Conservation (phyloP, 2,888 invertebrate genomes). For the Eupithecia centaureata region DNA sequence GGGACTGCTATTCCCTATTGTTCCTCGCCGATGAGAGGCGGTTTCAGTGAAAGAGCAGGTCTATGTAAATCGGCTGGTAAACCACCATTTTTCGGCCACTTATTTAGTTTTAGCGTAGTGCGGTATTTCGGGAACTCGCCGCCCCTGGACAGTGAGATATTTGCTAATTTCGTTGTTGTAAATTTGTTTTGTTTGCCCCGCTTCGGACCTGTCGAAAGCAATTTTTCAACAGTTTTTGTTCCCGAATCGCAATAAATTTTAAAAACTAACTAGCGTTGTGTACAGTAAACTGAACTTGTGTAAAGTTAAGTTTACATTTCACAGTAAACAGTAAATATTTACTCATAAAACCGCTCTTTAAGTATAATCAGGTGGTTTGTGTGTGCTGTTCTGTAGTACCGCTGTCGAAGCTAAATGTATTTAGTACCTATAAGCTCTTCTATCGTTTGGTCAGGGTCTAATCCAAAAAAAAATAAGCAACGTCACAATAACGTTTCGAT, state of each 20-base stretch:
- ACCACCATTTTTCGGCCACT: conserved; percentile 76
- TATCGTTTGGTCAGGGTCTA: too few relatives aligned
- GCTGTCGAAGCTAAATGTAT: too few relatives aligned
- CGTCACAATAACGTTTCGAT: too few relatives aligned
- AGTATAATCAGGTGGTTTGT: not conserved
- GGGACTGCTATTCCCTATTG: conserved; percentile 50
- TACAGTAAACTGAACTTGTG: not conserved
- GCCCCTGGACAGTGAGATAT: conserved; percentile 79
- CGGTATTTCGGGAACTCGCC: conserved; percentile 67
- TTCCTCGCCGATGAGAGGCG: conserved; percentile 27
- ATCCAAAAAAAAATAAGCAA: too few relatives aligned
- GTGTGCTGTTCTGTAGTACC: not conserved
- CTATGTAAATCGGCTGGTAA: conserved; percentile 56
- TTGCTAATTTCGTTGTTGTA: conserved; percentile 78
- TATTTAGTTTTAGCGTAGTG: conserved; percentile 76
- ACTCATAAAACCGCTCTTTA: not conserved
- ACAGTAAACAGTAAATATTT: not conserved
- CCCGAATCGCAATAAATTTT: conserved; percentile 11
- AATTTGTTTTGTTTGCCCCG: conserved; percentile 68
- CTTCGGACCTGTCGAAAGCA: conserved; percentile 37
- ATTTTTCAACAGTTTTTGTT: conserved; percentile 37
- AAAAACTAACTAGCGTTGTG: not conserved
- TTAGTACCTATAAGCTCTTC: too few relatives aligned
- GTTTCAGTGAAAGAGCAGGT: conserved; percentile 42
- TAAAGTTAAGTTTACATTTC: not conserved